Evolutionary conservation across 2,888 invertebrate species (phyloP).

Genomic region (Dynastes maya): DNA sequence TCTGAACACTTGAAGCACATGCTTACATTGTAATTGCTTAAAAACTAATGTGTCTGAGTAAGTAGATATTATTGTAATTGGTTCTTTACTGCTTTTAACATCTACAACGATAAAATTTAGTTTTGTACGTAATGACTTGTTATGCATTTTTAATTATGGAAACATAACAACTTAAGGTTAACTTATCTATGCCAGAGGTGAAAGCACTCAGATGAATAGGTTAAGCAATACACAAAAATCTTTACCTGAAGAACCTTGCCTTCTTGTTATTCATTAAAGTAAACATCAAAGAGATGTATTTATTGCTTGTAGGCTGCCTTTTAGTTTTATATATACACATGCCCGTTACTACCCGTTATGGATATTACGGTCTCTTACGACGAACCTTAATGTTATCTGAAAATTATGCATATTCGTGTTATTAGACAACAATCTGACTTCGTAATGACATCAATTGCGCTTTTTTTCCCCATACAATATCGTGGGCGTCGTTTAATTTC

Average conservation of each 20-base stretch:
- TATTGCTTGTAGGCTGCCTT: not conserved
- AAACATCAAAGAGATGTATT: slow-evolving; percentile 2
- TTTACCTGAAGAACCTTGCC: not conserved
- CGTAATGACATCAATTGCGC: slow-evolving; percentile 37
- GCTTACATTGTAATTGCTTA: too few relatives aligned
- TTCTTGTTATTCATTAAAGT: slow-evolving; percentile 20
- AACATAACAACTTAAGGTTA: too few relatives aligned
- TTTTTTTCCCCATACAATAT: slow-evolving; percentile 25
- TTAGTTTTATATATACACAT: slow-evolving; percentile 10
- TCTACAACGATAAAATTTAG: too few relatives aligned
- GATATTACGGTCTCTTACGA: slow-evolving; percentile 5
- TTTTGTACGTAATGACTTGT: too few relatives aligned
- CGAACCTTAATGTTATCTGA: slow-evolving; percentile 34
- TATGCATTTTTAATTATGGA: too few relatives aligned
- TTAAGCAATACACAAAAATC: not conserved
- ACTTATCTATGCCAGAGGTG: not conserved
- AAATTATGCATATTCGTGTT: slow-evolving; percentile 36
- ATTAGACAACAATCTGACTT: slow-evolving; percentile 41
- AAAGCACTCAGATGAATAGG: not conserved
- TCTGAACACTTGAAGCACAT: too few relatives aligned
- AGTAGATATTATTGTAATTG: too few relatives aligned
- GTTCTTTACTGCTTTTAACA: too few relatives aligned
- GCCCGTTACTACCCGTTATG: slow-evolving; percentile 14
- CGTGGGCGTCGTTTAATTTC: slow-evolving; percentile 51
- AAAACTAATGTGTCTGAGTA: too few relatives aligned